These are phyloP conservation scores for Paracentrotus lividus DNA, from an alignment of 53 echinoderm and acorn worm species.

Conservation along the genomic window DNA sequence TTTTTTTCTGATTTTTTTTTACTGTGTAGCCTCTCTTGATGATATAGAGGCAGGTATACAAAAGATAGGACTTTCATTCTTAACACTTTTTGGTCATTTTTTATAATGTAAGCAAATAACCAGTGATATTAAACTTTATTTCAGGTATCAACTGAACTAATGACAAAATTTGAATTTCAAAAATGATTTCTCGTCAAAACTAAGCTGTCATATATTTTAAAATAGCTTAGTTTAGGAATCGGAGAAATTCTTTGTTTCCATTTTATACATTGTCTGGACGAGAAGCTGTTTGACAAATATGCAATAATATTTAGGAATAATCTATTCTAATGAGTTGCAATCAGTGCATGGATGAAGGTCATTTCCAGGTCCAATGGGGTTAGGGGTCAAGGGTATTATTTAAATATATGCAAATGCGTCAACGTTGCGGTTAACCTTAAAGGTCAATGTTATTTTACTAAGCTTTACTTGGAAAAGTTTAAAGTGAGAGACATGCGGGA, in stretches of 20 bases:
- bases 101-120: too few species aligned
- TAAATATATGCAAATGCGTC: slow-evolving; percentile 36
- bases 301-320: not conserved
- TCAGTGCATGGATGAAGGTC: not conserved
- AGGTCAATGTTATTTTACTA: slow-evolving; percentile 36
- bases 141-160: too few species aligned
- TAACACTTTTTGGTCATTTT: too few species aligned
- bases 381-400: slow-evolving; percentile 42
- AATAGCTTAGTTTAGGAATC: too few species aligned
- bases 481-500: slow-evolving; percentile 20
- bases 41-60: too few species aligned
- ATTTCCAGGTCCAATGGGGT: slow-evolving; percentile 26
- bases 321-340: slow-evolving; percentile 1
- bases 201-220: too few species aligned
- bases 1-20: not conserved
- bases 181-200: not conserved
- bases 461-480: not conserved
- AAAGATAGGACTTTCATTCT: too few species aligned
- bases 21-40: too few species aligned
- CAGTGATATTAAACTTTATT: too few species aligned
- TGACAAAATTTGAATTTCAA: too few species aligned
- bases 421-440: slow-evolving; percentile 32
- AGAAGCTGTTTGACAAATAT: not conserved
- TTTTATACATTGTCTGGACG: not conserved
- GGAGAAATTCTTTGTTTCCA: too few species aligned